Base-by-base conservation (phyloP, 2,113 vertebrate genomes). In the Microtus montanus region DNA sequence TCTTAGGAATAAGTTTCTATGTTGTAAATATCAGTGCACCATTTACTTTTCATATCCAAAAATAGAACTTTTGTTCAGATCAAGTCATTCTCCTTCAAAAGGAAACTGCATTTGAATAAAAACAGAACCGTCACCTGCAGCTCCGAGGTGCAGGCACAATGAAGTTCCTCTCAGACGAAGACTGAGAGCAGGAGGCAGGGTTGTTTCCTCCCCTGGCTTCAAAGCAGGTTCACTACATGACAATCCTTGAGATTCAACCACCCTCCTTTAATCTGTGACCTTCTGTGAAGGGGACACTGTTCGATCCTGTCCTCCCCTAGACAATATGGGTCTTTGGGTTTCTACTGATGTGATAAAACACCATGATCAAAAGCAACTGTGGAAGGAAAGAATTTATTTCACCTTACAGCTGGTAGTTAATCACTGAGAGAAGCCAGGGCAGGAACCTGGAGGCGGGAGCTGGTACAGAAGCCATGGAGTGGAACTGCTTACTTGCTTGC, bases 61-160 rank as follows among this genome's bases (percentile, higher is more conserved):
- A 98, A 95, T 87, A 96, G 94, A 82, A 75, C 88, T 80, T 96
- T 79, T 78, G 90, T 95, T 96, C 91, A 63, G 85, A 86, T 79
- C 54, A 63, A 47, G 66, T 96, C 89, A n/a, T 89, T 96, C 93
- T 94, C 54, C 90, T 92, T 87, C 83, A 92, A 52, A 96, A 58
- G 85, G 85, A 92, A 95, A 52, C 58, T 54, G 10, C 38, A 52
- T 95, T 90, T 94, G 80, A 94, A 92, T 90, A 95, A 78, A 86
- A 96, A 73, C 87, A 2, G 58, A 71, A 41, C 66, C 54, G 7
- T 47, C 87, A 79, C 87, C 91, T n/a, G 77, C 79, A 52, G 47
- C 0, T 0, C 44, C 74, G 17, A 19, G 84, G 71, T 1, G 0
- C 30, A 14, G 41, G 41, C 44, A 12, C 26, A 6, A 41, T n/a